Evolutionary conservation across 2,888 invertebrate genomes (phyloP), one percentile per base, ranked within the genome.

Genomic region (Meiosimyza platycephala): DNA sequence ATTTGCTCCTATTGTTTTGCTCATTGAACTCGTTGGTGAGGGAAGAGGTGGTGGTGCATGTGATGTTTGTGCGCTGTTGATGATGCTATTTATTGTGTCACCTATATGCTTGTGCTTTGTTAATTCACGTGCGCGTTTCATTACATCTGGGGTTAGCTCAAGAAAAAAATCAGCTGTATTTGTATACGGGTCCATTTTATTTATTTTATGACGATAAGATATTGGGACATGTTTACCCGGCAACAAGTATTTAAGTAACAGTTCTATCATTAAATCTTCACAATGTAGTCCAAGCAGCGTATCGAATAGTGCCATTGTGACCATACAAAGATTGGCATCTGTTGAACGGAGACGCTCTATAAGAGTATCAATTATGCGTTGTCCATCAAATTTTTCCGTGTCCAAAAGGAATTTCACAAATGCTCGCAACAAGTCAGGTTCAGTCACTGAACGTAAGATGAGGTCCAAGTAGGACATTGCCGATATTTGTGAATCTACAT

Each of bases 221-320:
- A 93, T 89, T 57, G 88, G 87, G 33, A 95, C 91, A 87, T 95
- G 95, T 18, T 92, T 91, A 81, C 94, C 94, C 0, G 94, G 94
- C 79, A 93, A 90, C 77, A 98, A 89, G 84, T 96, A 93, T 83
- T 95, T 95, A 83, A 95, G 92, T 63, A 97, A 91, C 65, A 98
- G 89, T 83, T 97, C 96, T 80, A 97, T 89, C 95, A 99, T 95
- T 62, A 98, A 92, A 86, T 99, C 99, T 87, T 99, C 99, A 88
- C 97, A 98, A 87, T 97, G 95, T 75, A 98, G 89, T 80, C 95
- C 94, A 68, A 98, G 90, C 74, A 99, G 89, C 0, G 97, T 96
- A 85, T 96, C 94, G 87, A 99, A 95, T 13, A 99, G 88, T 0
- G 96, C 93, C 80, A 99, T 88, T 0, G 98, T 95, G 12, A 97